Evolutionary conservation across 2,113 vertebrate species (phyloP).

Genomic region (Tragelaphus buxtoni): DNA sequence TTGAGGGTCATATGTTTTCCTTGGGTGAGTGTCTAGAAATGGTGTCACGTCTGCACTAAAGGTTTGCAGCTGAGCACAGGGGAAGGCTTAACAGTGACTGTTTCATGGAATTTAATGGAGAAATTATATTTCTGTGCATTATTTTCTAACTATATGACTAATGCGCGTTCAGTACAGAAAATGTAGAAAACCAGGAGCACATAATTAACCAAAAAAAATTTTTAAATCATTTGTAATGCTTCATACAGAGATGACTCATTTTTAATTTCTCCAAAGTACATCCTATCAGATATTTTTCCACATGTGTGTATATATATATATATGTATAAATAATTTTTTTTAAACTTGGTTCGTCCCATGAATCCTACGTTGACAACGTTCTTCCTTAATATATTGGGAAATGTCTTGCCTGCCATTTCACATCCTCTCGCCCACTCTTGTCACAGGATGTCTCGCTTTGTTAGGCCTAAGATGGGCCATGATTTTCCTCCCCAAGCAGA

Average conservation of each 20-base stretch:
- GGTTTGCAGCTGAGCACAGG: background rate
- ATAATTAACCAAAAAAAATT: background rate
- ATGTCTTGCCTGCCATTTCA: background rate
- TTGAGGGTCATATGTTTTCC: background rate
- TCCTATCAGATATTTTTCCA: background rate
- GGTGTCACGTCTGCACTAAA: background rate
- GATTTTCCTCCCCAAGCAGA: background rate
- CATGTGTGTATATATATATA: background rate
- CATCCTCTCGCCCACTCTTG: background rate
- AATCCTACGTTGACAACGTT: background rate
- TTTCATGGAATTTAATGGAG: background rate
- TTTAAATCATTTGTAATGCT: background rate
- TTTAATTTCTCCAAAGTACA: background rate
- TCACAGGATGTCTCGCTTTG: background rate
- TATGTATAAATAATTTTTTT: background rate
- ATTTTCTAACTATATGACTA: slow-evolving; percentile 6
- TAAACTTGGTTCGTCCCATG: background rate
- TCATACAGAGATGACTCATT: background rate
- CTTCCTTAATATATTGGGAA: background rate
- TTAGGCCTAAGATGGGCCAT: background rate
- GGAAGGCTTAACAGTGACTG: background rate
- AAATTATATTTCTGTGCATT: background rate
- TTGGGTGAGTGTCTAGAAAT: slow-evolving; percentile 10
- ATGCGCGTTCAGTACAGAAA: background rate
- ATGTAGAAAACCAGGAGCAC: background rate